These are phyloP conservation scores for Muschampia plurimacula DNA, from an alignment of 2,888 invertebrate species.

Conservation along the genomic window DNA sequence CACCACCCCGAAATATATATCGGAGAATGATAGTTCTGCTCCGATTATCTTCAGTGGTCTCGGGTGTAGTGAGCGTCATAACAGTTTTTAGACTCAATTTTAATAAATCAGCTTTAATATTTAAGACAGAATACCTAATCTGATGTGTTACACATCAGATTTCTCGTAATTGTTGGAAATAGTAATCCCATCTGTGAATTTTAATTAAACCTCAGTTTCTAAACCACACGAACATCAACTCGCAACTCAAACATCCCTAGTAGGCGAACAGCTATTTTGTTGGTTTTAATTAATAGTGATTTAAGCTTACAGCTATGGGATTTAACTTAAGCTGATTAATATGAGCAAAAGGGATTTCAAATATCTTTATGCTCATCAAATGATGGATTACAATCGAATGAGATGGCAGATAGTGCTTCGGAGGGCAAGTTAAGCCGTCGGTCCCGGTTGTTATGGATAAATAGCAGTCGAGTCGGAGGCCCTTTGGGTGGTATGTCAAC, in stretches of 20 bases:
- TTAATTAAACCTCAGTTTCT: conserved; percentile 1
- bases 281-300: conserved; percentile 3
- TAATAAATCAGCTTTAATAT: not conserved
- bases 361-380: not conserved
- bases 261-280: not conserved
- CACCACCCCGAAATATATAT: no score
- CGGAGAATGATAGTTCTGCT: no score
- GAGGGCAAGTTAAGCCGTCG: no score
- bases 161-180: not conserved
- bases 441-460: no score
- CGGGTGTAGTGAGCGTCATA: no score
- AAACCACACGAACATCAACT: conserved; percentile 2
- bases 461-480: no score
- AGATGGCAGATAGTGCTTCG: no score
- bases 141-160: not conserved
- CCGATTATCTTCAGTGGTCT: no score
- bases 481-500: no score
- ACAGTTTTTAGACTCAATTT: not conserved
- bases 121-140: not conserved
- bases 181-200: not conserved
- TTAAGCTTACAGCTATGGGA: not conserved
- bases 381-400: not conserved
- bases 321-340: not conserved
- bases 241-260: not conserved
- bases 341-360: not conserved